A percentile compares a stretch with the other conserved stretches of the same genome.
These are phyloP conservation scores for Pristionchus arcanus DNA, from an alignment of 2,888 invertebrate genomes.

Conservation along the genomic window DNA sequence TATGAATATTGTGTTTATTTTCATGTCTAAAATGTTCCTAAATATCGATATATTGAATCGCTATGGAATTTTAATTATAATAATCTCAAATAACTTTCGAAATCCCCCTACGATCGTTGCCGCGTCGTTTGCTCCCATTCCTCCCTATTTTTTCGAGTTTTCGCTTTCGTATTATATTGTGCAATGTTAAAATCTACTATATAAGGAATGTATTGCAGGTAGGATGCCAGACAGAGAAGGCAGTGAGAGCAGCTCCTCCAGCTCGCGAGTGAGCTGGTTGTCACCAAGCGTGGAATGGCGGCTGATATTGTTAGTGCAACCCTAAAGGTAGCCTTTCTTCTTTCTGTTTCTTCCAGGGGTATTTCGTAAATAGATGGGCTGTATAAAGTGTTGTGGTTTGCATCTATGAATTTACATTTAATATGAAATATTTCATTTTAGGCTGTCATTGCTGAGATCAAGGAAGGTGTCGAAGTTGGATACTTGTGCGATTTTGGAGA, in stretches of 20 bases:
- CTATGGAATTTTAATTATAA: too few species aligned
- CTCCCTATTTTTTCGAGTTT: not conserved
- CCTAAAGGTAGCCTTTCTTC: constrained; percentile 83
- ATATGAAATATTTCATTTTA: constrained; percentile 50
- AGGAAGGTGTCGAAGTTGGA: constrained; percentile 90
- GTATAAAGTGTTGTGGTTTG: too few species aligned
- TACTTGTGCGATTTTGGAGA: constrained; percentile 95
- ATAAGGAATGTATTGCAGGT: not conserved
- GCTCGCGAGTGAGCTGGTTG: constrained; percentile 96
- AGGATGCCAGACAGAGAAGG: constrained; percentile 51
- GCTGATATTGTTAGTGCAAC: constrained; percentile 93
- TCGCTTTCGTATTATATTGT: too few species aligned
- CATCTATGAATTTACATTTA: not conserved
- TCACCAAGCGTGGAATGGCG: constrained; percentile 99
- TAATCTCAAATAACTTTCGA: too few species aligned
- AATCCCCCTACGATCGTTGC: too few species aligned
- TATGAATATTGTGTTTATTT: too few species aligned
- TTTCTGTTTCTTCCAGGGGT: too few species aligned
- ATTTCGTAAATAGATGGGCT: too few species aligned
- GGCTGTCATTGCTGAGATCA: constrained; percentile 87
- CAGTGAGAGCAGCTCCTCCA: constrained; percentile 66
- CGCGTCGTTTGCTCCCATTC: too few species aligned
- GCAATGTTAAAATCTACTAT: not conserved
- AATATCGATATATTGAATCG: too few species aligned
- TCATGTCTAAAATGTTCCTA: too few species aligned